These are phyloP conservation scores for Cacatua alba DNA, from an alignment of 2,113 vertebrate species.

Conservation along the genomic window DNA sequence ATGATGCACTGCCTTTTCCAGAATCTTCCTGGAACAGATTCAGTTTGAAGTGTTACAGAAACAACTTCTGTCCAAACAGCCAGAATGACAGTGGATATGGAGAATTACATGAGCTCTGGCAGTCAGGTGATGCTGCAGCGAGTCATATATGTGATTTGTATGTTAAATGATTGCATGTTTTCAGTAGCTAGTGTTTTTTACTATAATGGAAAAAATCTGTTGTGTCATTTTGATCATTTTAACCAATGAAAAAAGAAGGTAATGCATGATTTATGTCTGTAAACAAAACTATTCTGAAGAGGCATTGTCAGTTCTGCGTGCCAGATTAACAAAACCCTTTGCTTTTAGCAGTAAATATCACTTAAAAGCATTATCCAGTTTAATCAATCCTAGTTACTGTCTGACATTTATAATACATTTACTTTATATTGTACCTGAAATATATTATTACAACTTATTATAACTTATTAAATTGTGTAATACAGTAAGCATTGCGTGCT, in stretches of 20 bases:
- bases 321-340: conserved; percentile 4
- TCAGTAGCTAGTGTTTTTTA: background rate
- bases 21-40: conserved; percentile 24
- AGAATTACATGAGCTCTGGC: background rate
- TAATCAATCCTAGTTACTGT: conserved; percentile 37
- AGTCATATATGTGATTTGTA: background rate
- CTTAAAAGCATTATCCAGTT: conserved; percentile 7
- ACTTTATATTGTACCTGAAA: conserved; percentile 29
- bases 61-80: conserved; percentile 4
- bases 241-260: background rate
- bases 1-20: background rate
- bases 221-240: background rate
- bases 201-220: background rate
- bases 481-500: conserved; percentile 21
- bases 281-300: background rate
- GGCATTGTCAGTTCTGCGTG: background rate
- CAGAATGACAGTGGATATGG: background rate
- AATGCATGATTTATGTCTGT: background rate
- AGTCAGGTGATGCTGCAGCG: background rate
- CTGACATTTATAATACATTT: background rate
- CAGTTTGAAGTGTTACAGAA: conserved; percentile 28
- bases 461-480: conserved; percentile 19
- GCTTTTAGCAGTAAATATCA: conserved; percentile 13
- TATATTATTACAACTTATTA: conserved; percentile 21
- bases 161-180: background rate